Conservation (phyloP, 2,113 vertebrate genomes). For the Phrynocephalus versicolor region DNA sequence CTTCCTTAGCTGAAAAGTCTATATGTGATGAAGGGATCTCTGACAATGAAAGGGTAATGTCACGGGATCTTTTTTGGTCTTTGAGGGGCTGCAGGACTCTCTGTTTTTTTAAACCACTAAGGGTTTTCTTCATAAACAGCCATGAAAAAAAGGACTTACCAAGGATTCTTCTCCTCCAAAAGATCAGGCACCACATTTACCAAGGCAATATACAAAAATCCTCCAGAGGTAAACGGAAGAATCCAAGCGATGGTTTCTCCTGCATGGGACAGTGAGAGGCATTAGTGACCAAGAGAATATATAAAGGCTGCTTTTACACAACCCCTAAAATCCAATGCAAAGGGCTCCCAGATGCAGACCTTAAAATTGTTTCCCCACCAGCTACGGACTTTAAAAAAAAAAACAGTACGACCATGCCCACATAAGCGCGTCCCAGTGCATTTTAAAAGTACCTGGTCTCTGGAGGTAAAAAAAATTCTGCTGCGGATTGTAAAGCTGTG, state of each 20-base stretch:
- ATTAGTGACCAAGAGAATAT: slow-evolving; percentile 14
- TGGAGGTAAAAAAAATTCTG: no score
- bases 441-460: no score
- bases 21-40: not conserved
- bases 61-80: not conserved
- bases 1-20: not conserved
- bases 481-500: no score
- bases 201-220: slow-evolving; percentile 96
- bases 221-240: slow-evolving; percentile 93
- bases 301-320: no score
- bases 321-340: no score
- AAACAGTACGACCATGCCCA: no score
- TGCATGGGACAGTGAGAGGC: slow-evolving; percentile 36
- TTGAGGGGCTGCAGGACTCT: not conserved
- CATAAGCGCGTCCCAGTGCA: no score
- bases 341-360: no score
- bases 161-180: slow-evolving; percentile 87
- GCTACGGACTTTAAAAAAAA: no score
- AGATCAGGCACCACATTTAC: slow-evolving; percentile 96
- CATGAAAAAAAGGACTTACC: slow-evolving; percentile 73
- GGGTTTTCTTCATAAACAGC: not conserved
- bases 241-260: slow-evolving; percentile 90
- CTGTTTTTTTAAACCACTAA: not conserved
- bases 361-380: no score
- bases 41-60: not conserved